Conservation (phyloP, 1,140 invertebrate genomes). For the Lutraria rhynchaena region DNA sequence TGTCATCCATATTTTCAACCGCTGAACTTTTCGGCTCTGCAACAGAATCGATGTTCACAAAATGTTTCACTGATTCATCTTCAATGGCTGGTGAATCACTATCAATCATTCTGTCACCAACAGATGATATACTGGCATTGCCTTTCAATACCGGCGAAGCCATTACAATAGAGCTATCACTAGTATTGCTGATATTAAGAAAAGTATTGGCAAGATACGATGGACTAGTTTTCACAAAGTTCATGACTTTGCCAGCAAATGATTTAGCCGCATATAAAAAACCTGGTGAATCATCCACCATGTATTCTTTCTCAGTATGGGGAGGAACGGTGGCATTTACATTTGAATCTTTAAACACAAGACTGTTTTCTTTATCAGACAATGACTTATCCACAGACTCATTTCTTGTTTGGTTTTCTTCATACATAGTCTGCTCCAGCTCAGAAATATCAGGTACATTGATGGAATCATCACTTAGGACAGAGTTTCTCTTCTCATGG, state of each 20-base stretch:
- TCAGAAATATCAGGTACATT: neutral
- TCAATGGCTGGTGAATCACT: no score
- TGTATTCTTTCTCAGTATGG: neutral
- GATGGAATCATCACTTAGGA: neutral
- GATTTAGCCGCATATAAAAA: conserved; percentile 38
- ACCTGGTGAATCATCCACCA: conserved; percentile 10
- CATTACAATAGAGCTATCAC: neutral
- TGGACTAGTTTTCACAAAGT: conserved; percentile 56
- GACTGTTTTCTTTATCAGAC: conserved; percentile 40
- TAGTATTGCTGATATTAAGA: neutral
- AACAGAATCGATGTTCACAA: no score
- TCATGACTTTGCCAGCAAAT: conserved; percentile 48
- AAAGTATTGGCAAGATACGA: conserved; percentile 22
- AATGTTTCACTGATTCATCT: no score
- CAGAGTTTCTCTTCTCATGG: neutral
- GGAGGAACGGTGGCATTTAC: conserved; percentile 4
- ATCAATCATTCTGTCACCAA: no score
- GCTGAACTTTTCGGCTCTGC: neutral
- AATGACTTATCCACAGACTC: neutral
- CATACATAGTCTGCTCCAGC: no score
- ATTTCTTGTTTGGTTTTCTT: no score
- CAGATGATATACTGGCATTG: neutral
- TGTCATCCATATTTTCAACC: neutral
- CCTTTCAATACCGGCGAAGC: neutral
- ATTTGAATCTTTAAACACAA: neutral